phyloP scores from a whole-genome alignment of 2,113 vertebrate species.

The Neolamprologus tretocephalus region DNA sequence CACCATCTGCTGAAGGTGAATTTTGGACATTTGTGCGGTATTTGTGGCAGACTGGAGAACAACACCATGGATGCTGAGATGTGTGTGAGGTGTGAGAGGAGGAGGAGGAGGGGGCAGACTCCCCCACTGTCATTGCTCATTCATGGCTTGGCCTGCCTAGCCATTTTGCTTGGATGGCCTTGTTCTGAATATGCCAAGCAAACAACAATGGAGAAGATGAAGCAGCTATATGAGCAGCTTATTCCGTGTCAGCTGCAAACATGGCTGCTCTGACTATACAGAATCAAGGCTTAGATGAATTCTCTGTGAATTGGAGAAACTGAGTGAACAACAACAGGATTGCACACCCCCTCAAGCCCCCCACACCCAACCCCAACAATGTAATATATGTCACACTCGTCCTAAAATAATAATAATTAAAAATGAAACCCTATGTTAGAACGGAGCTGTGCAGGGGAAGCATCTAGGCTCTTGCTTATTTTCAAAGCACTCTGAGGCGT shows the following conservation, averaged over 20 bases:
- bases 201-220: slow-evolving; percentile 19
- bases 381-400: slow-evolving; percentile 2
- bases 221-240: not conserved
- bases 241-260: not conserved
- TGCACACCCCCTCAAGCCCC: not conserved
- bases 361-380: not conserved
- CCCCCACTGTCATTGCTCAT: slow-evolving; percentile 45
- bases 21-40: not conserved
- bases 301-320: not conserved
- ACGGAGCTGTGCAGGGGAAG: not conserved
- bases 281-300: not conserved
- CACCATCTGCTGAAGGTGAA: not conserved
- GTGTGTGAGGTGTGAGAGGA: not conserved
- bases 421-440: not conserved
- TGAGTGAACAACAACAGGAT: slow-evolving; percentile 32
- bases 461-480: not conserved
- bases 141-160: slow-evolving; percentile 45
- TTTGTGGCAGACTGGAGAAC: not conserved
- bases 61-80: slow-evolving; percentile 30
- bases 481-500: not conserved
- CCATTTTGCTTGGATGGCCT: slow-evolving; percentile 50
- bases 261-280: not conserved
- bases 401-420: not conserved
- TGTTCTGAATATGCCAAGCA: slow-evolving; percentile 10
- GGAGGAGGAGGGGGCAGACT: not conserved